Evolutionary conservation across 1,140 invertebrate species (phyloP).

Genomic region (Cyclina sinensis): DNA sequence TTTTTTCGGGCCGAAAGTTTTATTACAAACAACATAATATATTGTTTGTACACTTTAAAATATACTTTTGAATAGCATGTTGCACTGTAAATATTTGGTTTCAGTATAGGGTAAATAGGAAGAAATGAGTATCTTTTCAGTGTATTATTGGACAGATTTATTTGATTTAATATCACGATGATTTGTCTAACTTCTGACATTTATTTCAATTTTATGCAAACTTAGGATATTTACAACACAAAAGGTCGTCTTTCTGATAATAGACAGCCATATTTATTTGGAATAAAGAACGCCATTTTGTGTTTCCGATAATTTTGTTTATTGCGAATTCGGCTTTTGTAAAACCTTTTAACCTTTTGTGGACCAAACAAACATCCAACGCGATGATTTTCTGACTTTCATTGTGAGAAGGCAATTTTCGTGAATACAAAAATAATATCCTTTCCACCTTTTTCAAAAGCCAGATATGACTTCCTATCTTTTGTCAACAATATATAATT

Average conservation of each 20-base stretch:
- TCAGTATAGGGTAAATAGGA: not conserved
- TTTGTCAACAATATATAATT: conserved; percentile 59
- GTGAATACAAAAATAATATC: conserved; percentile 42
- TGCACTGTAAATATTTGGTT: not conserved
- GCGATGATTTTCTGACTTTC: conserved; percentile 40
- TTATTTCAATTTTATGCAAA: conserved; percentile 41
- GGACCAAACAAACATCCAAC: conserved; percentile 43
- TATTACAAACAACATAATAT: not conserved
- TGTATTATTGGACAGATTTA: not conserved
- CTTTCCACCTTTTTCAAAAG: conserved; percentile 36
- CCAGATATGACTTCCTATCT: conserved; percentile 36
- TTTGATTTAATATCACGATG: conserved; percentile 6
- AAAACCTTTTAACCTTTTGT: conserved; percentile 49
- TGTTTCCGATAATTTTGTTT: conserved; percentile 4
- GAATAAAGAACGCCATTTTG: conserved; percentile 21
- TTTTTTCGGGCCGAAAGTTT: not conserved
- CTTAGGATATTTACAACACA: not conserved
- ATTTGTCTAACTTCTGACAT: conserved; percentile 9
- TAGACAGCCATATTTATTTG: not conserved
- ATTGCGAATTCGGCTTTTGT: not conserved
- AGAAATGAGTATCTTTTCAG: not conserved
- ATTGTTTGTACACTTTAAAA: not conserved
- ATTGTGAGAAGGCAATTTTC: conserved; percentile 45
- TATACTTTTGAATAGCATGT: not conserved
- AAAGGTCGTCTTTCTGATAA: not conserved